Conservation (phyloP, 1,140 invertebrate genomes). For the Bombus polaris region DNA sequence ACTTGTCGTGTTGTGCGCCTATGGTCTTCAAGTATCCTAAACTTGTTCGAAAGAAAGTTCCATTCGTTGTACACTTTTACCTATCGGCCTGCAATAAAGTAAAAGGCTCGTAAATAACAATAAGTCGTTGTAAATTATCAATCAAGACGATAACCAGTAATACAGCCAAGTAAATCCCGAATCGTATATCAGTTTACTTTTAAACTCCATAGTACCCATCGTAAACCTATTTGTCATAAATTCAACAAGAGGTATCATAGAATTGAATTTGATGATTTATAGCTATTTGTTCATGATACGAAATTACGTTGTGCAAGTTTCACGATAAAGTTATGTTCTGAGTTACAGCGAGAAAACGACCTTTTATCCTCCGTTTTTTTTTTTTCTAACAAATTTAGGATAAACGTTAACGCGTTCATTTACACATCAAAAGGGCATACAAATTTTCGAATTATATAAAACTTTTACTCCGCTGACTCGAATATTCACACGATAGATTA, state of each 20-base stretch:
- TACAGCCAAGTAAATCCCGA: not conserved
- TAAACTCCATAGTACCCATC: too few relatives aligned
- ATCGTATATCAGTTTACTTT: not conserved
- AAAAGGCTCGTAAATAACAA: constrained; percentile 19
- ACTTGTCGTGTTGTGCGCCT: too few relatives aligned
- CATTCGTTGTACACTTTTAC: too few relatives aligned
- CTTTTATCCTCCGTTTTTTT: too few relatives aligned
- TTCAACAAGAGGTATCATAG: not conserved
- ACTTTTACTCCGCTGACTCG: not conserved
- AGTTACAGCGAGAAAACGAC: not conserved
- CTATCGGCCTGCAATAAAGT: too few relatives aligned
- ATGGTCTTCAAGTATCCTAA: too few relatives aligned
- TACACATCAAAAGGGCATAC: too few relatives aligned
- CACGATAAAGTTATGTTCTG: not conserved
- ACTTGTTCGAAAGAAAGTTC: too few relatives aligned
- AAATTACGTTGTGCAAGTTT: not conserved
- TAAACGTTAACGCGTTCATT: not conserved
- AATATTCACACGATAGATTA: not conserved
- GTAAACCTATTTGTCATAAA: too few relatives aligned
- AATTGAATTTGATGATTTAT: constrained; percentile 4
- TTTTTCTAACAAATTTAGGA: not conserved
- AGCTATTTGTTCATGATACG: not conserved
- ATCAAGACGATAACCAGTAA: not conserved
- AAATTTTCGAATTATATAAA: not conserved
- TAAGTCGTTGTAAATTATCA: not conserved